Base-by-base conservation (phyloP, 2,888 invertebrate species). In the Acanthococcus lagerstroemiae region DNA sequence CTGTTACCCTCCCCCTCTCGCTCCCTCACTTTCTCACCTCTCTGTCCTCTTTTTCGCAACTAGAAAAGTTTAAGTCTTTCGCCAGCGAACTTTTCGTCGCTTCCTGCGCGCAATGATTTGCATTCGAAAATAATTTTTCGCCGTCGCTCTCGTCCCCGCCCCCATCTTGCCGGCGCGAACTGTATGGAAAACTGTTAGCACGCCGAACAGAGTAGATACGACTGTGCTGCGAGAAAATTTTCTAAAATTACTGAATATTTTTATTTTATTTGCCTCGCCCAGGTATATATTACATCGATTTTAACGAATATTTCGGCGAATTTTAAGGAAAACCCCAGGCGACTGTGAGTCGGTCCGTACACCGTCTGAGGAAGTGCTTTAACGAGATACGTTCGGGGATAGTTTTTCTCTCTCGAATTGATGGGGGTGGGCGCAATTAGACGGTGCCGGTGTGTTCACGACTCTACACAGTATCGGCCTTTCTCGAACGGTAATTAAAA, bases 31-130 rank as follows among this genome's bases (percentile, higher is more conserved):
- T 15, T 45, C 46, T 45, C 37, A 37, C 37, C 7, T 15, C 37
- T 37, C 37, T 15, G 37, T 15, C 15, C 19, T 45, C 24, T 52
- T 30, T 61, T 61, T 48, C 7, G n/a, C 30, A 55, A n/a, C 30
- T 7, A 50, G 52, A n/a, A 37, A 61, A 61, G 50, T 61, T 61
- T 61, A 61, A 61, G 52, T 61, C 61, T 61, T 30, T 30, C 21
- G 15, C 21, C 15, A 52, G 21, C n/a, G 12, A 3, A 37, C 37
- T 37, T 9, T 15, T 24, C 24, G 21, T 24, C 15, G 52, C 52
- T 22, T 24, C 15, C 21, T 52, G 24, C 22, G 15, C 46, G 52
- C 21, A 21, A 22, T 52, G 22, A 52, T 52, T 52, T 52, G 52
- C 52, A 52, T 52, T 22, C 19, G 52, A 52, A 52, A 52, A 52